Evolutionary conservation across 2,797 vertebrate genomes (phyloP).

Genomic region (Xenentodon cancila): DNA sequence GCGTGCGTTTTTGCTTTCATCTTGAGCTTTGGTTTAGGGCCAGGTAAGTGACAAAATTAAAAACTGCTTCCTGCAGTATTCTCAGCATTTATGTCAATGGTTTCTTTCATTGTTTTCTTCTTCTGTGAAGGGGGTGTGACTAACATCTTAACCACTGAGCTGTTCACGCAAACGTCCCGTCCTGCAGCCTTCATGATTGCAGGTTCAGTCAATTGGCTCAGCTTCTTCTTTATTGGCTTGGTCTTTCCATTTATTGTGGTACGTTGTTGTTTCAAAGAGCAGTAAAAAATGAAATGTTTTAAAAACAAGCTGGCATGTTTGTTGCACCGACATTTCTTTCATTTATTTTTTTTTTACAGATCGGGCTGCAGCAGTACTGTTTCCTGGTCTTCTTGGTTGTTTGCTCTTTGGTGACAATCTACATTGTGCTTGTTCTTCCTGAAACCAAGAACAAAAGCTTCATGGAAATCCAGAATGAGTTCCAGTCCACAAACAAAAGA

Average conservation of each 20-base stretch:
- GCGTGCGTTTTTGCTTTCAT: slow-evolving; percentile 89
- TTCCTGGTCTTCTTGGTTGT: slow-evolving; percentile 88
- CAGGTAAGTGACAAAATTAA: slow-evolving; percentile 78
- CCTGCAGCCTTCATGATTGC: slow-evolving; percentile 86
- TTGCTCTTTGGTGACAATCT: slow-evolving; percentile 76
- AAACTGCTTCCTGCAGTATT: not conserved
- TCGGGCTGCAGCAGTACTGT: slow-evolving; percentile 87
- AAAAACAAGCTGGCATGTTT: not conserved
- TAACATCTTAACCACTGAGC: slow-evolving; percentile 86
- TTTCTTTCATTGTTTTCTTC: slow-evolving; percentile 10
- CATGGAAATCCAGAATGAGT: slow-evolving; percentile 86
- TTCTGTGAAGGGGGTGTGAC: slow-evolving; percentile 87
- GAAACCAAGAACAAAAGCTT: slow-evolving; percentile 91
- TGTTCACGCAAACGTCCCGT: slow-evolving; percentile 87
- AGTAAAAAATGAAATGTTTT: too few relatives aligned
- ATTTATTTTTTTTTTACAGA: slow-evolving; percentile 69
- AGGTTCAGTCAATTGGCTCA: slow-evolving; percentile 86
- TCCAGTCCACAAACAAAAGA: slow-evolving; percentile 63
- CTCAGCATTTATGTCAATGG: not conserved
- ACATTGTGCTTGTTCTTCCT: slow-evolving; percentile 85
- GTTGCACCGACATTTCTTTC: slow-evolving; percentile 11
- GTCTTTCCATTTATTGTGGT: slow-evolving; percentile 92
- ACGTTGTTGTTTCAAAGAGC: slow-evolving; percentile 55
- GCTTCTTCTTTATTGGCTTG: slow-evolving; percentile 88
- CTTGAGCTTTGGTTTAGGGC: slow-evolving; percentile 92